phyloP scores from a whole-genome alignment of 2,113 vertebrate species.

The Eidolon helvum region DNA sequence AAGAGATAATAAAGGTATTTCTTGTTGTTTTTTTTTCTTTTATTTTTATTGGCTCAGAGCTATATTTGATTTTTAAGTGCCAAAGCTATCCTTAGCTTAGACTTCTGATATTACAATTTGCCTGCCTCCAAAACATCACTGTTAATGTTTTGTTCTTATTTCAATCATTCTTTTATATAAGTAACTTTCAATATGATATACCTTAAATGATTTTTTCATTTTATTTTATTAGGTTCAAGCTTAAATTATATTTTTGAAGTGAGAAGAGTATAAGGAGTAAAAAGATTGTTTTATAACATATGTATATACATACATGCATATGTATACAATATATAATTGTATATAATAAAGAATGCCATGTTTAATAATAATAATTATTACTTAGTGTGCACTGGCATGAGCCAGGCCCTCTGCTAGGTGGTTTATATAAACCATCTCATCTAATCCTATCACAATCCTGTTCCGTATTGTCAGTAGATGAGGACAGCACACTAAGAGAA shows the following conservation, averaged over 20 bases:
- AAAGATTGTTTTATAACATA: background rate
- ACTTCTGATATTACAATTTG: background rate
- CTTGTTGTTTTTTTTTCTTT: background rate
- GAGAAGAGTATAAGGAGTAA: background rate
- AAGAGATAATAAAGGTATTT: background rate
- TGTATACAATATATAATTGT: background rate
- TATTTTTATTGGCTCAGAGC: background rate
- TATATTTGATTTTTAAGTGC: background rate
- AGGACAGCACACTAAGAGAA: background rate
- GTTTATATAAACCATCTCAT: background rate
- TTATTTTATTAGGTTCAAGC: too few relatives aligned
- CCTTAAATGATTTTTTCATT: background rate
- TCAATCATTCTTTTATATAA: background rate
- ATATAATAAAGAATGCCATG: background rate
- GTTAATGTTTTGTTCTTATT: background rate
- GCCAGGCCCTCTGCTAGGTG: background rate
- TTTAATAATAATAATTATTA: background rate
- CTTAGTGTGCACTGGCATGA: background rate
- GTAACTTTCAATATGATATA: background rate
- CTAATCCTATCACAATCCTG: background rate
- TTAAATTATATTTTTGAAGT: background rate
- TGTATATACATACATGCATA: background rate
- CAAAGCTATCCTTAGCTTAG: conserved; percentile 6
- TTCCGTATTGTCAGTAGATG: background rate
- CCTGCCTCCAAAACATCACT: background rate